Base-by-base conservation (phyloP, 2,113 vertebrate genomes). In the Alces alces region DNA sequence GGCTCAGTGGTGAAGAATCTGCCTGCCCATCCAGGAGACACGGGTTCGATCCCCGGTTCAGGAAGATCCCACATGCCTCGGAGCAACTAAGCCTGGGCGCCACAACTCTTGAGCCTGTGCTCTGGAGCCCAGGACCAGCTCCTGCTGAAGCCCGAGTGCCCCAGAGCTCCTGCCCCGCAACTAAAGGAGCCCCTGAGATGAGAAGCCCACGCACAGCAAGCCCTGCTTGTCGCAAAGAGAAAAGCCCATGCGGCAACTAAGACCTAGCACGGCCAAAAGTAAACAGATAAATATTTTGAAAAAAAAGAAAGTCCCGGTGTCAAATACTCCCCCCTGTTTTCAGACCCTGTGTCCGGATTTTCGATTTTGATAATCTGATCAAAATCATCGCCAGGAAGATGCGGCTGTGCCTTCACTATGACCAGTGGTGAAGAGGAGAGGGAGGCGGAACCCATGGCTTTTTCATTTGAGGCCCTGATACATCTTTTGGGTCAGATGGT, bases 361-460 rank as follows among this genome's bases (percentile, higher is more conserved):
- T 60, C 3, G 0, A 0, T 83, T 47, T 23, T 25, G 11, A 30
- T 45, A 30, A 45, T 54, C 50, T 82, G 28, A 47, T 2, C 19
- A 45, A 30, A 89, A 21, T 79, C 60, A 33, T 79, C 30, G 0
- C 50, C 66, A 82, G 50, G 66, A 50, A 87, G 57, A 23, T 6
- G 52, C 2, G 6, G 73, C 27, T 33, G 1, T 79, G 23, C 12
- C 17, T 66, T 52, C 14, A 12, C 61, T 8, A 12, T 28, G 84
- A 50, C 17, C 28, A 6, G 43, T 7, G 39, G 85, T 78, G n/a
- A 28, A 33, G 27, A 27, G 2, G 30, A 33, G n/a, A 80, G 1
- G 36, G 17, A 2, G 33, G 0, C 14, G 54, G 30, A 95, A 21
- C 14, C 11, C 13, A 1, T 1, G 2, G 30, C 15, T 30, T n/a